A percentile compares a stretch with the other conserved stretches of the same genome.
Evolutionary conservation across 2,888 invertebrate genomes (phyloP).

Genomic region (Ptilodon capucinus): DNA sequence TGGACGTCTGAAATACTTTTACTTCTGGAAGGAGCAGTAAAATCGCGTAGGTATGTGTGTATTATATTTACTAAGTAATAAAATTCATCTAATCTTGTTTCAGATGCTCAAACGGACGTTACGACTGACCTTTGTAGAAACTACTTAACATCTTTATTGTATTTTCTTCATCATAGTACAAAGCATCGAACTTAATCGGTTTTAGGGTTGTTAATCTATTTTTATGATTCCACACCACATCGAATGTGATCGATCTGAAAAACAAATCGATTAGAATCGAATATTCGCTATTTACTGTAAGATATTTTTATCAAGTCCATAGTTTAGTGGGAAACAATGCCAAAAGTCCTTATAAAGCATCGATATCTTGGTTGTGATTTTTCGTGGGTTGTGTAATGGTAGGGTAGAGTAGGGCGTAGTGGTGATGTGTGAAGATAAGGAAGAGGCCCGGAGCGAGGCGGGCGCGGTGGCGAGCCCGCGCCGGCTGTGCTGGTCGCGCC

Average conservation of each 20-base stretch:
- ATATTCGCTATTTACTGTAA: constrained; percentile 58
- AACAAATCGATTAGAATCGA: constrained; percentile 33
- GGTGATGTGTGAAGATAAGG: constrained; percentile 78
- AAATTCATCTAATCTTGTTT: constrained; percentile 48
- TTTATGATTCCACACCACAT: constrained; percentile 36
- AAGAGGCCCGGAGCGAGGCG: constrained; percentile 69
- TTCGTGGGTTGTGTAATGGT: constrained; percentile 60
- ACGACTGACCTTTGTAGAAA: constrained; percentile 49
- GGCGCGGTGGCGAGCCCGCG: constrained; percentile 59
- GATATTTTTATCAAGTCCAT: constrained; percentile 63
- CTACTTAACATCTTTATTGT: constrained; percentile 48
- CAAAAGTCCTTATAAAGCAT: constrained; percentile 73
- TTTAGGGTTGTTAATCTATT: constrained; percentile 35
- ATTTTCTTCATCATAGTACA: constrained; percentile 59
- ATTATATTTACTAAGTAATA: too few relatives aligned
- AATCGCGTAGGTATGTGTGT: too few relatives aligned
- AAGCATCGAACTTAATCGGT: constrained; percentile 70
- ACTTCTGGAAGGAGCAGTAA: too few relatives aligned
- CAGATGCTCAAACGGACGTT: constrained; percentile 81
- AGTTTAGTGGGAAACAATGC: constrained; percentile 72
- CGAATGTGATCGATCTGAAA: constrained; percentile 8
- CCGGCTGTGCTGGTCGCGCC: constrained; percentile 70
- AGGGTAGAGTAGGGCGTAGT: constrained; percentile 42
- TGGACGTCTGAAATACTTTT: too few relatives aligned
- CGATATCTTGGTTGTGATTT: constrained; percentile 75